These are phyloP conservation scores for Oceanodroma leucorhoa DNA, from an alignment of 2,797 vertebrate genomes.

Conservation along the genomic window DNA sequence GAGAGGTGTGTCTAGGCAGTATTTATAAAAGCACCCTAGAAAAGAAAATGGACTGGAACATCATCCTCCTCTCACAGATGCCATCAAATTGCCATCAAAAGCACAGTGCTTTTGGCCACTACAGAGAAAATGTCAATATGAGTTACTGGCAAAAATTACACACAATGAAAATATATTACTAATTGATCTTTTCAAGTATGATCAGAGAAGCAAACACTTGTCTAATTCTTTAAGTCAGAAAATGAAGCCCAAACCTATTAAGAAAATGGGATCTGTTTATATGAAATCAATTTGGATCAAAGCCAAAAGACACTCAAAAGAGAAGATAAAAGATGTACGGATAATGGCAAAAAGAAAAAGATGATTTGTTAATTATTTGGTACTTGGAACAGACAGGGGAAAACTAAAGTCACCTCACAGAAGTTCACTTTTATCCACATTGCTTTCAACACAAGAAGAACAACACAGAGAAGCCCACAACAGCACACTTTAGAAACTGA, in stretches of 20 bases:
- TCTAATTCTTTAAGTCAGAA: neutral
- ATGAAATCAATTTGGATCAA: neutral
- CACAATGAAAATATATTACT: neutral
- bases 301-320: neutral
- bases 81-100: fast-evolving
- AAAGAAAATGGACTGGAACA: neutral
- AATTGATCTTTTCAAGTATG: neutral
- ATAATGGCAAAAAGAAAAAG: neutral
- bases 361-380: neutral
- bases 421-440: neutral
- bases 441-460: neutral
- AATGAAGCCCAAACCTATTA: neutral
- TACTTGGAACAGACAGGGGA: neutral
- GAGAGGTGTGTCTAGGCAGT: neutral
- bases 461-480: neutral
- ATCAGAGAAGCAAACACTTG: neutral
- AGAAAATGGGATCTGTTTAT: neutral
- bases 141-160: neutral
- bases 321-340: neutral
- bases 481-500: neutral
- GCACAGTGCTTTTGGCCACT: neutral
- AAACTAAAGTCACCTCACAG: neutral
- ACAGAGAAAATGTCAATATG: neutral
- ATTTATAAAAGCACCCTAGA: neutral
- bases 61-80: neutral